Conservation (phyloP, 1,140 invertebrate species). For the Cotesia vestalis region DNA sequence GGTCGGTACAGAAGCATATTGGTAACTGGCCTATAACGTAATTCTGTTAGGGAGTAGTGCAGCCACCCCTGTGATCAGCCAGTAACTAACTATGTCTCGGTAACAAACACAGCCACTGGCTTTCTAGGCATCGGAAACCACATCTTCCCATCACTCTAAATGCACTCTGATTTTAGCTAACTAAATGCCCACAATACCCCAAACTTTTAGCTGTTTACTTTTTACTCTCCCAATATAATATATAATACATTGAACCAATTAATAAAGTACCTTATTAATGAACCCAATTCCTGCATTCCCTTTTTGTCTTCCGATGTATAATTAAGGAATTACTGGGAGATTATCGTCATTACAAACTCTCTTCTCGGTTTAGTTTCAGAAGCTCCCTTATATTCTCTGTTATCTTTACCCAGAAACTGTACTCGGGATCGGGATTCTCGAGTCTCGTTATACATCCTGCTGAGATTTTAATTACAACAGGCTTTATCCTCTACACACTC, state of each 20-base stretch:
- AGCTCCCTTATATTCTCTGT: neutral
- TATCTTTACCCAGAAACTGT: neutral
- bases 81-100: constrained; percentile 44
- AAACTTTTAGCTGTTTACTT: neutral
- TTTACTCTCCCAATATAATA: too few relatives aligned
- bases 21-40: constrained; percentile 40
- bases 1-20: constrained; percentile 24
- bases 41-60: constrained; percentile 46
- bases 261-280: neutral
- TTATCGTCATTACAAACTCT: constrained; percentile 40
- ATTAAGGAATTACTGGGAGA: constrained; percentile 49
- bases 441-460: constrained; percentile 1
- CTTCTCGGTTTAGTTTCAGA: neutral
- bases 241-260: too few relatives aligned
- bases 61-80: constrained; percentile 47
- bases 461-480: constrained; percentile 50
- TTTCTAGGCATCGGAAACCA: constrained; percentile 19
- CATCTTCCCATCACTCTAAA: neutral
- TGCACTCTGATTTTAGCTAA: constrained; percentile 1
- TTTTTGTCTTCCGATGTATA: constrained; percentile 32
- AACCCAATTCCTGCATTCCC: constrained; percentile 27
- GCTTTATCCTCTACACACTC: constrained; percentile 7
- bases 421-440: neutral
- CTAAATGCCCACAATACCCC: neutral
- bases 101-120: constrained; percentile 32